Evolutionary conservation across 2,113 vertebrate genomes (phyloP).

Genomic region (Sciurus niger): DNA sequence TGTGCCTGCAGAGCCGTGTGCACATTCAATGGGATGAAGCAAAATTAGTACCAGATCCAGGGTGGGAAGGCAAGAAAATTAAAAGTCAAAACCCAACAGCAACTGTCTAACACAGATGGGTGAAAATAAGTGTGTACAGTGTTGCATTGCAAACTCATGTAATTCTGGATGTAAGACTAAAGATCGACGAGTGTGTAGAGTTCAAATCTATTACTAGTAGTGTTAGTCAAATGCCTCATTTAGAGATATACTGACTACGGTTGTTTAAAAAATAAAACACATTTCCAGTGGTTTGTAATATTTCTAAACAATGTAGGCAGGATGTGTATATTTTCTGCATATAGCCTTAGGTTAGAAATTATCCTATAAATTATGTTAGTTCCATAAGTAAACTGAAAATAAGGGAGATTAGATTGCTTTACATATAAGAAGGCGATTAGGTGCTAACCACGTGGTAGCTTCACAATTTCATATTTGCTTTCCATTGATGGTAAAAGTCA

Average conservation of each 20-base stretch:
- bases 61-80: not conserved
- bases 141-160: not conserved
- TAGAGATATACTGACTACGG: not conserved
- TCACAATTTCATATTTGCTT: conserved; percentile 4
- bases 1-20: not conserved
- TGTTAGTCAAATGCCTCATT: not conserved
- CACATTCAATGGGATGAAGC: not conserved
- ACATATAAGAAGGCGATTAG: conserved; percentile 14
- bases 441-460: not conserved
- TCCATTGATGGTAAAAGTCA: not conserved
- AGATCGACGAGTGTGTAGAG: not conserved
- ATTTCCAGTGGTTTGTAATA: not conserved
- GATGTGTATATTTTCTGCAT: not conserved
- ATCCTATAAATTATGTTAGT: not conserved
- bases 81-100: not conserved
- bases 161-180: not conserved
- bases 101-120: not conserved
- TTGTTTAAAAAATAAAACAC: not conserved
- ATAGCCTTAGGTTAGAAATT: not conserved
- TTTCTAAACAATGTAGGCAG: not conserved
- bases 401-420: not conserved
- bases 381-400: conserved; percentile 20
- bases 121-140: not conserved
- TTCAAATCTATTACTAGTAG: not conserved
- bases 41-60: not conserved